These are phyloP conservation scores for Hippocampus mohnikei DNA, from an alignment of 2,113 vertebrate genomes.

Conservation along the genomic window DNA sequence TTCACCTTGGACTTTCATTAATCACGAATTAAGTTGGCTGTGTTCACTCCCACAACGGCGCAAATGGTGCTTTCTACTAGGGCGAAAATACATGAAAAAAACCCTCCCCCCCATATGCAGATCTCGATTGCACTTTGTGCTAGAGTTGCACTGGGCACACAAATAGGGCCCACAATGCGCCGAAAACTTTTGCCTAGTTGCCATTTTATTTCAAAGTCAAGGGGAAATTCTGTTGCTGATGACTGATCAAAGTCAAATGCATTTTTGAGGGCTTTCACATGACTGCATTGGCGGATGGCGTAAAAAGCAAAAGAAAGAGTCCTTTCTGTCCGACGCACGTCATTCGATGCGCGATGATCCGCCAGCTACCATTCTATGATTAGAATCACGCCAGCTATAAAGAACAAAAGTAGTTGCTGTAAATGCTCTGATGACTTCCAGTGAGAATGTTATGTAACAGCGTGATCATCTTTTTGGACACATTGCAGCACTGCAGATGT, in stretches of 20 bases:
- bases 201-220: neutral
- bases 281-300: no score
- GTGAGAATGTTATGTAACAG: neutral
- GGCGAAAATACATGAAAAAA: no score
- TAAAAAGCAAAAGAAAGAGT: neutral
- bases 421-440: neutral
- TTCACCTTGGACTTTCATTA: no score
- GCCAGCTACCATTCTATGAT: neutral
- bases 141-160: no score
- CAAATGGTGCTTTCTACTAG: no score
- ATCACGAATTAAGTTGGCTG: no score
- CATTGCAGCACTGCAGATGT: neutral
- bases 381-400: neutral
- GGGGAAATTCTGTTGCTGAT: neutral
- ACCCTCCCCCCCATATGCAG: no score
- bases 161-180: no score
- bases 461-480: neutral
- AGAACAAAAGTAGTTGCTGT: neutral
- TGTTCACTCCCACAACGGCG: no score
- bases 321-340: neutral
- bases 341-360: neutral
- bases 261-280: neutral
- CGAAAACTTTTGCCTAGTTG: no score
- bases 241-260: neutral
- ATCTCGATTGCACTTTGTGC: no score